phyloP scores from a whole-genome alignment of 2,888 invertebrate genomes.

The Tachina grossa region DNA sequence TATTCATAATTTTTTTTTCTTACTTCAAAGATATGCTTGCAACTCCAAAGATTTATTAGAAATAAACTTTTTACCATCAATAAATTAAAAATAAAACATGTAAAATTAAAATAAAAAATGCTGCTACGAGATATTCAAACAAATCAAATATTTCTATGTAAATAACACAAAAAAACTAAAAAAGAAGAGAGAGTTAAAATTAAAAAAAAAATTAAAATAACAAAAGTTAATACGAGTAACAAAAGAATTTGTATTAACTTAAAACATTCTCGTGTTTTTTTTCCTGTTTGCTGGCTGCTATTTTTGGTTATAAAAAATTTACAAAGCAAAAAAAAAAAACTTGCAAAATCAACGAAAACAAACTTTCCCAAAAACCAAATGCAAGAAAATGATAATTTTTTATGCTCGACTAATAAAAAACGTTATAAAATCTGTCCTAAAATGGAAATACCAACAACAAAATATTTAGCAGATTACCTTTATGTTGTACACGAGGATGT shows the following conservation, averaged over 20 bases:
- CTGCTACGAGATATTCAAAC: slow-evolving; percentile 2
- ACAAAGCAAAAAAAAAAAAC: slow-evolving; percentile 1
- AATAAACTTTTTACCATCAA: background rate
- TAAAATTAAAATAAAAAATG: slow-evolving; percentile 38
- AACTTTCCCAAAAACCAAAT: slow-evolving; percentile 74
- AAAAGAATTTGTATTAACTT: slow-evolving; percentile 3
- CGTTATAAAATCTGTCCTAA: slow-evolving; percentile 82
- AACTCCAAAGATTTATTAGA: background rate
- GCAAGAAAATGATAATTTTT: slow-evolving; percentile 83
- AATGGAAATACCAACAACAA: slow-evolving; percentile 83
- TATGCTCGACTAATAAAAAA: slow-evolving; percentile 76
- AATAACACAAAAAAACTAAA: background rate
- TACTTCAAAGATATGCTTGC: slow-evolving; percentile 23
- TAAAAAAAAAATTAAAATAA: background rate
- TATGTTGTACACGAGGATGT: slow-evolving; percentile 83
- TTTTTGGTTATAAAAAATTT: background rate
- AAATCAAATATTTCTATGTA: background rate
- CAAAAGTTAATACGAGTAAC: too few species aligned
- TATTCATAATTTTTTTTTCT: slow-evolving; percentile 12
- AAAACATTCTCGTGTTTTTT: slow-evolving; percentile 11
- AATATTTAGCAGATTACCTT: slow-evolving; percentile 83
- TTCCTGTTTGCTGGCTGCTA: background rate
- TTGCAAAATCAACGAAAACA: slow-evolving; percentile 5
- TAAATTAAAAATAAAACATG: slow-evolving; percentile 24
- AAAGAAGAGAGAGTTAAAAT: background rate